These are phyloP conservation scores for Rhinopomastus cyanomelas DNA, from an alignment of 2,113 vertebrate species.

Conservation along the genomic window DNA sequence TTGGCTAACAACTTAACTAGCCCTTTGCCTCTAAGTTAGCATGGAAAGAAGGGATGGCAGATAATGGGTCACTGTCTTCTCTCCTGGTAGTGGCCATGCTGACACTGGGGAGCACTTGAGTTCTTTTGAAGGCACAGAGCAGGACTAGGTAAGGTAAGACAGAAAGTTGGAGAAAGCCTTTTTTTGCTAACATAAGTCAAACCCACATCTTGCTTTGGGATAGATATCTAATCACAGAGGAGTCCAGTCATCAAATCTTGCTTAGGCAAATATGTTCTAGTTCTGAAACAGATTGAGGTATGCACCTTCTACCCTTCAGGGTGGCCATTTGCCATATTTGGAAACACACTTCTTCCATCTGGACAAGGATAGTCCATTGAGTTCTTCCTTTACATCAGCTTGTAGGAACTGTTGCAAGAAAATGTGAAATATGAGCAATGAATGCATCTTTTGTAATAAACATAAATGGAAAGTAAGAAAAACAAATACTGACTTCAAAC, in stretches of 20 bases:
- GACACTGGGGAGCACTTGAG: background rate
- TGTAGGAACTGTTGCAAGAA: background rate
- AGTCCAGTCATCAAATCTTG: background rate
- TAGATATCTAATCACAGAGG: background rate
- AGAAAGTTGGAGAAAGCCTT: background rate
- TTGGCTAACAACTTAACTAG: background rate
- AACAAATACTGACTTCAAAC: background rate
- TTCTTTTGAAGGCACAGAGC: background rate
- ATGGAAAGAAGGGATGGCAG: background rate
- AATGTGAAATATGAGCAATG: background rate
- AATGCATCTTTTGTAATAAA: conserved; percentile 9
- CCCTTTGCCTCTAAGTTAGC: background rate
- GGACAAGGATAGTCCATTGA: background rate
- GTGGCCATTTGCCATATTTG: background rate
- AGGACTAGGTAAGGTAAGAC: background rate
- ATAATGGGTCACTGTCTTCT: background rate
- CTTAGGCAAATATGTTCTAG: background rate
- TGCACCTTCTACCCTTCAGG: background rate
- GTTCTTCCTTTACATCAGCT: background rate
- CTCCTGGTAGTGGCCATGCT: background rate
- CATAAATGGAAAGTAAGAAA: background rate
- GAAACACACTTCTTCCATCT: background rate
- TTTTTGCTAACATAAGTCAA: background rate
- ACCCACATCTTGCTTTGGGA: background rate
- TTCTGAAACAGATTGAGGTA: background rate